Base-by-base conservation (phyloP, 2,113 vertebrate species). In the Girardinichthys multiradiatus region DNA sequence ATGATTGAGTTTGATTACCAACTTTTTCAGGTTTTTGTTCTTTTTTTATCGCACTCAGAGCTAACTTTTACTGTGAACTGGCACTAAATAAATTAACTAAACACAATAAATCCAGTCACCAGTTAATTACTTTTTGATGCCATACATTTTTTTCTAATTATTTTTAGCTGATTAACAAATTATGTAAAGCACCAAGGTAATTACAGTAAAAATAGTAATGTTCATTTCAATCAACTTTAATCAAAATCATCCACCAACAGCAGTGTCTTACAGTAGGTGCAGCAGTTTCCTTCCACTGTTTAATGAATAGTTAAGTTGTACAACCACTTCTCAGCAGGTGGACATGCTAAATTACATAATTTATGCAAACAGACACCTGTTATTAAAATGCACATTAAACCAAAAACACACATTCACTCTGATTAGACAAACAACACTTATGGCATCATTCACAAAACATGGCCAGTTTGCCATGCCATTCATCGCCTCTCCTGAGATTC, bases 401-500 rank as follows among this genome's bases (percentile, higher is more conserved):
- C 13, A 64, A 66, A 57, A n/a, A 57, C 26, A n/a, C 21, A 63
- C 1, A 1, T n/a, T n/a, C 24, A 29, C 21, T 60, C 29, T 79
- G 11, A 30, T 57, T 57, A 65, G 26, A 68, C 54, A 79, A 85
- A 68, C 42, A 77, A 48, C 39, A 58, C 45, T 51, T 33, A 67
- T 59, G 54, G 81, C 67, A 75, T 60, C 37, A 76, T 64, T 79
- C 58, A 57, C 57, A 71, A 79, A 59, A 81, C 65, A 14, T 77
- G 87, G 75, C 76, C 78, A 71, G 80, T 67, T 68, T 59, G 62
- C 51, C 6, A 12, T 27, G 69, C 42, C 24, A 35, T 35, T 73
- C 66, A 57, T 9, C 9, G 1, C 71, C 68, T 83, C 84, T 77
- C 69, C 9, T 0, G 69, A 76, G 85, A 82, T 79, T 76, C 13